phyloP scores from a whole-genome alignment of 2,113 vertebrate species.

The Sander vitreus region DNA sequence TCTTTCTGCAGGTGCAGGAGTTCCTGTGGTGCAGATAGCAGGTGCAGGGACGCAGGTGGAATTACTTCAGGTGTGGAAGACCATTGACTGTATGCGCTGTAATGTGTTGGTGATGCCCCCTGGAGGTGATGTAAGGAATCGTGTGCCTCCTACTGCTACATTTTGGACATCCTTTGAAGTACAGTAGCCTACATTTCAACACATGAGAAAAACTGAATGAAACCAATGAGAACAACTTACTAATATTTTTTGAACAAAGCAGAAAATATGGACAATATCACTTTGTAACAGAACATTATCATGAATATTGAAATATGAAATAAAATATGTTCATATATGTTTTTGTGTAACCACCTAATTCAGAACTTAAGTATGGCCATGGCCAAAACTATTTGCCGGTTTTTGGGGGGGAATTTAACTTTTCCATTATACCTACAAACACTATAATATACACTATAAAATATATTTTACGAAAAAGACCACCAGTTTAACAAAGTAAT shows the following conservation, averaged over 20 bases:
- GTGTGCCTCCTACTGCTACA: not conserved
- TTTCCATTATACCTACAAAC: too few relatives aligned
- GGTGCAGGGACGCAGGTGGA: slow-evolving; percentile 50
- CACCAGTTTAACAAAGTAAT: not conserved
- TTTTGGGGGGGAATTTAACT: too few relatives aligned
- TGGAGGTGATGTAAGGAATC: slow-evolving; percentile 34
- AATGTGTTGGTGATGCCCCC: slow-evolving; percentile 48
- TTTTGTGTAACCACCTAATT: too few relatives aligned
- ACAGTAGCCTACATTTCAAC: not conserved
- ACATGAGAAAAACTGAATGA: not conserved
- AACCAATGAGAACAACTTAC: not conserved
- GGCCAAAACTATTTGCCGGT: too few relatives aligned
- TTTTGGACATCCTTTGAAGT: slow-evolving; percentile 11
- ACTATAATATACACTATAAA: too few relatives aligned
- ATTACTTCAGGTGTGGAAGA: slow-evolving; percentile 43
- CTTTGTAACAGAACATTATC: not conserved
- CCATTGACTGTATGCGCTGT: not conserved
- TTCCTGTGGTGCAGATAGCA: slow-evolving; percentile 17
- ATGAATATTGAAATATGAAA: not conserved
- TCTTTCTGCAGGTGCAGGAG: slow-evolving; percentile 32
- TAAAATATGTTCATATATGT: not conserved
- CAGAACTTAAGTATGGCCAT: too few relatives aligned
- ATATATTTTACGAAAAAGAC: too few relatives aligned
- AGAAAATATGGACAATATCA: not conserved
- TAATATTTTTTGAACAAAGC: not conserved